phyloP scores from a whole-genome alignment of 2,113 vertebrate genomes.

The Trematomus loennbergii region DNA sequence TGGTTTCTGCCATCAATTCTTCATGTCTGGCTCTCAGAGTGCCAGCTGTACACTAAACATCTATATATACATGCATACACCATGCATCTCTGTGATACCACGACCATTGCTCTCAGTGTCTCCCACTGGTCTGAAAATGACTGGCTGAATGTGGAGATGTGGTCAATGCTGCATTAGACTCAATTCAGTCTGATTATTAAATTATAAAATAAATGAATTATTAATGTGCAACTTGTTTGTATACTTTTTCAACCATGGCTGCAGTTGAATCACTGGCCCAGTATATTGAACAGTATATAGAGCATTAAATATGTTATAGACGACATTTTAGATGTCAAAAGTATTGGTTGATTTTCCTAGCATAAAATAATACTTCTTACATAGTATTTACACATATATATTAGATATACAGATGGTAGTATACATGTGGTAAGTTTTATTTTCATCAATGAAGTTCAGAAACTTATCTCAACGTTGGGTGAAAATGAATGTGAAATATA shows the following conservation, averaged over 20 bases:
- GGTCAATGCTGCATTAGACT: background rate
- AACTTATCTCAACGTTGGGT: background rate
- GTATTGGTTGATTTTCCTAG: background rate
- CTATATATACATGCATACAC: background rate
- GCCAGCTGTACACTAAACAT: background rate
- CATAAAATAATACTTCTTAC: too few relatives aligned
- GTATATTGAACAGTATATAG: background rate
- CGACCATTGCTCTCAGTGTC: background rate
- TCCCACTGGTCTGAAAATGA: conserved; percentile 13
- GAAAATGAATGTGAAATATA: background rate
- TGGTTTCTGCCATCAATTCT: conserved; percentile 37
- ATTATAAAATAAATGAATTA: conserved; percentile 19
- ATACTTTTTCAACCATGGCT: conserved; percentile 13
- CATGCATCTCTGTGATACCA: background rate
- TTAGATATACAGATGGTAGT: too few relatives aligned
- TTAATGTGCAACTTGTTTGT: conserved; percentile 30
- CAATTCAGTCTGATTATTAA: background rate
- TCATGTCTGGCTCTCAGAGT: background rate
- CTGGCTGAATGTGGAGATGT: background rate
- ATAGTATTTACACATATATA: too few relatives aligned
- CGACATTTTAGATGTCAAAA: background rate
- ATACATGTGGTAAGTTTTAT: background rate
- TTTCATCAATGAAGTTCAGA: background rate
- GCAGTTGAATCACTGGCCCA: background rate
- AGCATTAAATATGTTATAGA: background rate